Base-by-base conservation (phyloP, 2,797 vertebrate species). In the Spinus pinus region DNA sequence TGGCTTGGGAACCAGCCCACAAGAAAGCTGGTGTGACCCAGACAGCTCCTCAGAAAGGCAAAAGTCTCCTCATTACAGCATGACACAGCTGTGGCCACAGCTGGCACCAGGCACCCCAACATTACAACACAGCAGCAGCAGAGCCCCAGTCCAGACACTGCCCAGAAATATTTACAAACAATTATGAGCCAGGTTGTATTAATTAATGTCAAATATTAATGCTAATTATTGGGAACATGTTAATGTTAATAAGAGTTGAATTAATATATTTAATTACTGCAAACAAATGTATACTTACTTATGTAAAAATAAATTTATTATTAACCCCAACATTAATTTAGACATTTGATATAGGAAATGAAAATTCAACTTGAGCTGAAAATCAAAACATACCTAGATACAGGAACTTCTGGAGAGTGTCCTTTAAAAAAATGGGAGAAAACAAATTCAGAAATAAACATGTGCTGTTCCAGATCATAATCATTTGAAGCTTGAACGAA, bases 391-490 rank as follows among this genome's bases (percentile, higher is more conserved):
- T 97, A 98, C 98, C 98, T 77, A 98, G 93, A 93, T 98, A 98
- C 41, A 98, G 94, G 90, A 98, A 98, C 90, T 98, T 98, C 97
- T 98, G 97, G 77, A 98, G 94, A 78, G 93, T 77, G 71, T 98
- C 96, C 98, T 98, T 80, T 84, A 69, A 97, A 97, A 84, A 62
- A 93, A 66, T 1, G 3, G 67, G 60, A 96, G 39, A 94, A 95
- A 96, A 96, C 28, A 84, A 41, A 91, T 91, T 97, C 54, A 98
- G 86, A 94, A 97, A 87, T 24, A 24, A 30, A 2, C 74, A 75
- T 67, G 21, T 53, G 5, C 20, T 80, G 33, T 31, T 6, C 20
- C 8, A 27, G 12, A 58, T 31, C 15, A 72, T 28, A 75, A 33
- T 14, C 12, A 70, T 53, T 41, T 58, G 39, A 92, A 65, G 19